Evolutionary conservation across 1,140 invertebrate species (phyloP).

Genomic region (Tenebrio molitor): DNA sequence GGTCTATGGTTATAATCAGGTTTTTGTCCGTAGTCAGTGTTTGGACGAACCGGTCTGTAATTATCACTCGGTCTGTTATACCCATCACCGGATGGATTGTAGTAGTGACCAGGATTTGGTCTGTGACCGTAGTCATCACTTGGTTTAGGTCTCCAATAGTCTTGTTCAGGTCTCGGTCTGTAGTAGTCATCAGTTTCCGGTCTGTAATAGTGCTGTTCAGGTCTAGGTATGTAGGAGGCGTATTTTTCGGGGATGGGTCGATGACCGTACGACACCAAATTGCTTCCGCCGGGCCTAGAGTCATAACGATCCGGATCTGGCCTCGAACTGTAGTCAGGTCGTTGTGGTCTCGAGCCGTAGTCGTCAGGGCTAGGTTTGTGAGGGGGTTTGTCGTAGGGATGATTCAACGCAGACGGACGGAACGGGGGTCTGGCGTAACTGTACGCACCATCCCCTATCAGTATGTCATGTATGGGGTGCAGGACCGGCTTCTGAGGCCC

Average conservation of each 20-base stretch:
- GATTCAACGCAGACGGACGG: slow-evolving; percentile 17
- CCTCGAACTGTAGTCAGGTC: slow-evolving; percentile 6
- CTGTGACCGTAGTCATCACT: neutral
- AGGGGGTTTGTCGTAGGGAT: slow-evolving; percentile 42
- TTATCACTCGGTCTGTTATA: neutral
- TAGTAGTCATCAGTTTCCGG: slow-evolving; percentile 32
- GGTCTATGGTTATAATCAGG: no score
- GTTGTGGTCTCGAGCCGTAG: slow-evolving; percentile 11
- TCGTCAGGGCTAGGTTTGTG: slow-evolving; percentile 2
- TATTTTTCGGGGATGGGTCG: slow-evolving; percentile 49
- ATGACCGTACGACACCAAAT: slow-evolving; percentile 1
- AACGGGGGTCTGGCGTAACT: slow-evolving; percentile 24
- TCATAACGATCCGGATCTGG: slow-evolving; percentile 3
- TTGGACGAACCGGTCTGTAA: neutral
- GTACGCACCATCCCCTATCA: neutral
- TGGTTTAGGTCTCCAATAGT: slow-evolving; percentile 12
- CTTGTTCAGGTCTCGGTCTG: slow-evolving; percentile 36
- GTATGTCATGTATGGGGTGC: slow-evolving; percentile 18
- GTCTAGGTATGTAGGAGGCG: slow-evolving; percentile 56
- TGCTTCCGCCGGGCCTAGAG: neutral
- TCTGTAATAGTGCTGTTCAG: slow-evolving; percentile 47
- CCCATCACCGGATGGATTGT: neutral
- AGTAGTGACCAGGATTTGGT: slow-evolving; percentile 13
- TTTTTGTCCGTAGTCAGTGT: neutral
- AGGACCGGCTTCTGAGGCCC: slow-evolving; percentile 22